Evolutionary conservation across 2,113 vertebrate genomes (phyloP), one percentile per base, ranked within the genome.

Genomic region (Pelecanoides urinatrix): DNA sequence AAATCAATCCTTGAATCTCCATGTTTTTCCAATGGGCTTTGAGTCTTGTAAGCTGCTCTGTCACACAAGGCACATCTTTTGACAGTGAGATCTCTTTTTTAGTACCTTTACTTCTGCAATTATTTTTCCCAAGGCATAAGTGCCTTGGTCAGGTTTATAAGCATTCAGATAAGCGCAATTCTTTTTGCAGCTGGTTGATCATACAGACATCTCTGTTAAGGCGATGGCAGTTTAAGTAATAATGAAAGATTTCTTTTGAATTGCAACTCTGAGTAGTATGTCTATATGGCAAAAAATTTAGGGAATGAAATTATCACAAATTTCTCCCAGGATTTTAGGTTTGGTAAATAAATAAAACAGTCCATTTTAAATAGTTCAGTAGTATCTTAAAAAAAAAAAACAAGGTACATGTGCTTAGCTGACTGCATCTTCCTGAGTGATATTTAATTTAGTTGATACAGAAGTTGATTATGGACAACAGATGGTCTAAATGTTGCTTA

Each of bases 91-190:
- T 49, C n/a, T 59, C 47, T 32, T 66, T 67, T 94, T 70, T 25
- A 77, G 23, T 40, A 50, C 52, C 30, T 76, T 97, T 96, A 96
- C 94, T 94, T 97, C 96, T 86, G 87, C 71, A 78, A 97, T 86
- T 45, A 62, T 95, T 90, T 78, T 96, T 38, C 97, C 98, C 26
- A 58, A 97, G 88, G 91, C 94, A 36, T 90, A 92, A 38, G 78
- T 68, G 44, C 86, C 80, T 30, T 95, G 65, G 6, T 75, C 88
- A 32, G 53, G 45, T 85, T 82, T 94, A 42, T 65, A 59, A 73
- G 96, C 97, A 26, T 97, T 97, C 38, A 68, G 78, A 66, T 95
- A 98, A 68, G 63, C 45, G 79, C 93, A 97, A 88, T 87, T 52
- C 88, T 90, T 95, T 97, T 97, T 49, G 95, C 79, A 44, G 74